phyloP scores from a whole-genome alignment of 2,797 vertebrate genomes.

The Novumbra hubbsi region DNA sequence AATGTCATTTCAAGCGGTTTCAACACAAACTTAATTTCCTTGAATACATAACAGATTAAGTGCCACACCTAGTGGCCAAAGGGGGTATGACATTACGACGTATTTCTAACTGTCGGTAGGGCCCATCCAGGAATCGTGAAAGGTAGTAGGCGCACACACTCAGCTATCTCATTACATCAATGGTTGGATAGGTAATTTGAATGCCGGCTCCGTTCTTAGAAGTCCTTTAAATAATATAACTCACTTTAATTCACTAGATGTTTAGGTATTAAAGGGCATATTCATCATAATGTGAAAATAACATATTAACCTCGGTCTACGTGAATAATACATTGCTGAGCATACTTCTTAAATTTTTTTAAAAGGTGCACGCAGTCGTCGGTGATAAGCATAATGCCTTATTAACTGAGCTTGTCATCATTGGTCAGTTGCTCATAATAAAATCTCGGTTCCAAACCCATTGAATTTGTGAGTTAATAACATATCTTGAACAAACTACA shows the following conservation, averaged over 20 bases:
- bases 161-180: background rate
- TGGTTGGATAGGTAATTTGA: background rate
- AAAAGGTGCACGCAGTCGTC: background rate
- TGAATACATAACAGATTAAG: constrained; percentile 80
- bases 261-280: background rate
- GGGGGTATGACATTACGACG: constrained; percentile 67
- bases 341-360: background rate
- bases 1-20: background rate
- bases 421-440: background rate
- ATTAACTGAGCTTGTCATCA: background rate
- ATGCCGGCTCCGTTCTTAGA: background rate
- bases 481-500: background rate
- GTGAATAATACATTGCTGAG: too few relatives aligned
- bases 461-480: background rate
- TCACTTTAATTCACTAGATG: background rate
- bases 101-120: background rate
- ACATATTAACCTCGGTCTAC: background rate
- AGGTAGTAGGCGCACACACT: background rate
- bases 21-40: constrained; percentile 4
- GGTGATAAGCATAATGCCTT: background rate
- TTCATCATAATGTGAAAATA: background rate
- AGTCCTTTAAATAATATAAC: background rate
- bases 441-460: background rate
- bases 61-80: constrained; percentile 85
- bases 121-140: background rate